Evolutionary conservation across 2,113 vertebrate species (phyloP).

Genomic region (Xiphophorus maculatus): DNA sequence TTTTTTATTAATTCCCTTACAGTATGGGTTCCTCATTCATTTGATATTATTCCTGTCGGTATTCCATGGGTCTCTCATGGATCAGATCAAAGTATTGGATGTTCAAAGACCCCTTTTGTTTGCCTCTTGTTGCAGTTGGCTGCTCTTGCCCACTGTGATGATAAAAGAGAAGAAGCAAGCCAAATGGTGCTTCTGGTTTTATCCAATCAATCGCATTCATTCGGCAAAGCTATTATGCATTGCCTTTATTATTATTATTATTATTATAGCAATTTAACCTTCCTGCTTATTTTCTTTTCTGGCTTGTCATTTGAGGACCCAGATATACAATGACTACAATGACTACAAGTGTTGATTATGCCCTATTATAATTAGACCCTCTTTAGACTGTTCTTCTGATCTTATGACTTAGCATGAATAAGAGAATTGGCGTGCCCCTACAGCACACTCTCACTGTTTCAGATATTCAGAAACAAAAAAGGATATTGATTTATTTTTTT

Average conservation of each 20-base stretch:
- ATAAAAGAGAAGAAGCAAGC: neutral
- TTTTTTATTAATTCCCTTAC: neutral
- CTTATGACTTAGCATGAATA: slow-evolving; percentile 27
- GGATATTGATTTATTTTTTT: slow-evolving; percentile 37
- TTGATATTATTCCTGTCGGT: neutral
- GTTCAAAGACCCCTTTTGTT: neutral
- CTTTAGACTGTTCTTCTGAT: slow-evolving; percentile 11
- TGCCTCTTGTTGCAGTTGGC: neutral
- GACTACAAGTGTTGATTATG: slow-evolving; percentile 17
- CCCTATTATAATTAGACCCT: neutral
- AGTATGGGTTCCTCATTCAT: neutral
- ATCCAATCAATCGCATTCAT: neutral
- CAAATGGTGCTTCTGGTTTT: neutral
- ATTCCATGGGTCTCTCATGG: neutral
- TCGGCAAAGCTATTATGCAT: neutral
- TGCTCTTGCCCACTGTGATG: neutral
- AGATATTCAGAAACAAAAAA: slow-evolving; percentile 31
- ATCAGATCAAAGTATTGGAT: neutral
- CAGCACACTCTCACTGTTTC: slow-evolving; percentile 18
- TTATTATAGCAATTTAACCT: neutral
- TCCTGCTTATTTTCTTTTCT: neutral
- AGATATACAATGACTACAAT: slow-evolving; percentile 15
- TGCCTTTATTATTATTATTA: neutral
- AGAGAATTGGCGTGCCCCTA: slow-evolving; percentile 21
- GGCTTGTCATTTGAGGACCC: slow-evolving; percentile 6